These are phyloP conservation scores for Epizoanthus illoricatus DNA, from an alignment of 92 coral and sea anemone species.

Conservation along the genomic window DNA sequence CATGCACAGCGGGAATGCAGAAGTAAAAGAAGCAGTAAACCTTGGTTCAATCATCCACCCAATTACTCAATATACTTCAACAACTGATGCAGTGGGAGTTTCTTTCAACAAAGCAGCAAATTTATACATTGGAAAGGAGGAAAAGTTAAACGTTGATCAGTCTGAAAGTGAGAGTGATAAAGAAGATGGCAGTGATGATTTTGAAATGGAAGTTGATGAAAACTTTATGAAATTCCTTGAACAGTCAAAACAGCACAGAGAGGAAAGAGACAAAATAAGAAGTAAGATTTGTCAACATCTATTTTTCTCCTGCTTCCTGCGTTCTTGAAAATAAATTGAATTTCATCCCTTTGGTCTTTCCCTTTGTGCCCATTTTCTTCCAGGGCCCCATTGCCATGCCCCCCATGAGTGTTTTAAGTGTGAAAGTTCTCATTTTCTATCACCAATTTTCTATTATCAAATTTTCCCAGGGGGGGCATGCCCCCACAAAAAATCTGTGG, in stretches of 20 bases:
- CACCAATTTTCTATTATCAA: too few relatives aligned
- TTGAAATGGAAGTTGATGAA: constrained; percentile 81
- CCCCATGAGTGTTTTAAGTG: too few relatives aligned
- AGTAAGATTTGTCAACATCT: constrained; percentile 32
- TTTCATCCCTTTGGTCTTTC: not conserved
- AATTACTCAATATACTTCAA: not conserved
- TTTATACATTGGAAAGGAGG: constrained; percentile 5
- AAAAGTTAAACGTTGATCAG: not conserved
- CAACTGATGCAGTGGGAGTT: not conserved
- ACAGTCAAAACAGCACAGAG: constrained; percentile 86
- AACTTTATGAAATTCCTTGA: constrained; percentile 81
- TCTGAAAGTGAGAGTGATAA: constrained; percentile 41
- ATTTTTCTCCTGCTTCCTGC: too few relatives aligned
- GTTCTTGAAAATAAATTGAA: too few relatives aligned
- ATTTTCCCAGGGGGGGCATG: not conserved
- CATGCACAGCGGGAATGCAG: not conserved
- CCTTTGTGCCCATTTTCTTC: too few relatives aligned
- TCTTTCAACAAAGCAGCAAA: not conserved
- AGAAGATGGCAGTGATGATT: constrained; percentile 30
- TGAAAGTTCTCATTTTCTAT: too few relatives aligned
- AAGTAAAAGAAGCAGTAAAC: not conserved
- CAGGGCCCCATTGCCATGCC: too few relatives aligned
- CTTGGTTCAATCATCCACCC: constrained; percentile 16
- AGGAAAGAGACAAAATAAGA: constrained; percentile 75
- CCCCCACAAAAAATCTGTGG: too few relatives aligned